These are phyloP conservation scores for Balearica regulorum DNA, from an alignment of 2,797 vertebrate species.

Conservation along the genomic window DNA sequence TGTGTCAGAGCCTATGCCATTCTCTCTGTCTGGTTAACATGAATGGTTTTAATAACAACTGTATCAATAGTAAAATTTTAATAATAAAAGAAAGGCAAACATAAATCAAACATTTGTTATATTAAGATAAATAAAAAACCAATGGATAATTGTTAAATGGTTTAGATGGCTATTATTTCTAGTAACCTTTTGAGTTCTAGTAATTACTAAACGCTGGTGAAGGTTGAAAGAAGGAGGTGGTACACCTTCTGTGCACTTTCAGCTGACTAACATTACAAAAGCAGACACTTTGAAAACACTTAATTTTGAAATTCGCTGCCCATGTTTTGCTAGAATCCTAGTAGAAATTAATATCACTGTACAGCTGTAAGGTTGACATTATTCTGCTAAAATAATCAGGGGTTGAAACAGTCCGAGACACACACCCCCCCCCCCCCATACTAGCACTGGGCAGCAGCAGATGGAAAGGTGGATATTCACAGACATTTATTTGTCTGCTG, in stretches of 20 bases:
- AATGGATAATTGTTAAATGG: neutral
- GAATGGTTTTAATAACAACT: neutral
- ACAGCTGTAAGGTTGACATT: neutral
- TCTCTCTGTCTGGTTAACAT: neutral
- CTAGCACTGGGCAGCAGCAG: neutral
- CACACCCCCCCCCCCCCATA: fast-evolving
- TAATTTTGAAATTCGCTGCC: neutral
- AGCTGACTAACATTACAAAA: neutral
- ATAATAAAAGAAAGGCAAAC: neutral
- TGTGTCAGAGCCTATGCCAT: neutral
- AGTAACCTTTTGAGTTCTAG: neutral
- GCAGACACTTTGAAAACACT: neutral
- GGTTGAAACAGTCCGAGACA: neutral
- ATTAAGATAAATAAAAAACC: neutral
- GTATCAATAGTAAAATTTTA: neutral
- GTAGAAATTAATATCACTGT: neutral
- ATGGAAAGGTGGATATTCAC: neutral
- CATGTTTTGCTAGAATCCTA: neutral
- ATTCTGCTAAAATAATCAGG: neutral
- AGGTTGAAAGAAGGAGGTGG: neutral
- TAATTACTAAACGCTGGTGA: neutral
- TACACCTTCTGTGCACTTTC: neutral
- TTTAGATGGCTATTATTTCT: neutral
- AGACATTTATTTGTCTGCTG: neutral
- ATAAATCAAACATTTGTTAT: neutral